These are phyloP conservation scores for Scaptomyza caliginosa DNA, from an alignment of 2,888 invertebrate species.

Conservation along the genomic window DNA sequence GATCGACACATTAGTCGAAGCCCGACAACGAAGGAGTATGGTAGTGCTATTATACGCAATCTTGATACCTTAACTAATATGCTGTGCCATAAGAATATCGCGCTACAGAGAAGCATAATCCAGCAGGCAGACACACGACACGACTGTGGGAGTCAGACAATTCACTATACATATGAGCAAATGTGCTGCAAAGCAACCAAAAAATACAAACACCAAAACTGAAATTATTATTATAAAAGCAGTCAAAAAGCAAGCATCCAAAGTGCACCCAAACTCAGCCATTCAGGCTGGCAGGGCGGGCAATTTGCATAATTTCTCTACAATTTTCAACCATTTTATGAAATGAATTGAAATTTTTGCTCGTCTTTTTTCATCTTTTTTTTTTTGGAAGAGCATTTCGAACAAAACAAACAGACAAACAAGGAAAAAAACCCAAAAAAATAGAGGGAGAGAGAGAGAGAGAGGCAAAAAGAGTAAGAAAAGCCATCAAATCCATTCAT, in stretches of 20 bases:
- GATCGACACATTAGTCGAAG: no score
- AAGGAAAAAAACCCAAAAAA: neutral
- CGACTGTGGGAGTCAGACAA: conserved; percentile 55
- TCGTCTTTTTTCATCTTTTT: no score
- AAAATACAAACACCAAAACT: conserved; percentile 48
- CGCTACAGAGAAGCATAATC: conserved; percentile 38
- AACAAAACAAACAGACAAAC: conserved; percentile 22
- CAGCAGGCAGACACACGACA: conserved; percentile 31
- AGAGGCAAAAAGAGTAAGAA: conserved; percentile 44
- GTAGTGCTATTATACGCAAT: no score
- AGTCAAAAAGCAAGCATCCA: conserved; percentile 67
- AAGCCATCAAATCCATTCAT: conserved; percentile 81
- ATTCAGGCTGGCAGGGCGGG: conserved; percentile 29
- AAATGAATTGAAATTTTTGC: conserved; percentile 80
- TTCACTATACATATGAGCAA: conserved; percentile 78
- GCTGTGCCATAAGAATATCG: conserved; percentile 1
- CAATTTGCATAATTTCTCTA: conserved; percentile 80
- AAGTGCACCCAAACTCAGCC: conserved; percentile 52
- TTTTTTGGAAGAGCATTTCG: conserved; percentile 53
- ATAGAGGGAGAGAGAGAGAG: conserved; percentile 12
- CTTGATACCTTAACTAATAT: no score
- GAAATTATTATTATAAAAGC: conserved; percentile 69
- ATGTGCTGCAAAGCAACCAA: conserved; percentile 59
- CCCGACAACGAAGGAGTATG: no score
- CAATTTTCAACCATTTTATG: conserved; percentile 79